Conservation (phyloP, 1,140 invertebrate species). For the Meloidogyne hapla region DNA sequence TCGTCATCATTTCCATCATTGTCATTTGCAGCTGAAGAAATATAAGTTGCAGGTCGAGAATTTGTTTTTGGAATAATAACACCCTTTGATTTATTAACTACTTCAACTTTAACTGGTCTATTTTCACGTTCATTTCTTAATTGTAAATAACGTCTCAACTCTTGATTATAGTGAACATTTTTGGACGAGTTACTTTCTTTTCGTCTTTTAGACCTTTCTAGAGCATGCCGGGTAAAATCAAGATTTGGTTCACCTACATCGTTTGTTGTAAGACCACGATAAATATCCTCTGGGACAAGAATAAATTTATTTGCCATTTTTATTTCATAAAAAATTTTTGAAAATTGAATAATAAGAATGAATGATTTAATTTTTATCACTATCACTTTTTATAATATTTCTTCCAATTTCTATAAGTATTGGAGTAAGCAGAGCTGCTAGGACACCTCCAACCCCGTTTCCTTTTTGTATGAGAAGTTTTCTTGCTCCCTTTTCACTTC, state of each 20-base stretch:
- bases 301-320: conserved; percentile 14
- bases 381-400: conserved; percentile 1
- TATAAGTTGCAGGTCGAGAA: background rate
- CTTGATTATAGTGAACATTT: conserved; percentile 15
- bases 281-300: conserved; percentile 33
- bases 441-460: background rate
- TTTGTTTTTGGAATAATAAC: background rate
- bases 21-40: background rate
- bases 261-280: background rate
- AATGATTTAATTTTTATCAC: background rate
- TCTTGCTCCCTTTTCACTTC: background rate
- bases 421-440: conserved; percentile 12
- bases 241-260: conserved; percentile 4
- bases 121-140: conserved; percentile 11
- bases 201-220: background rate
- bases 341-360: conserved; percentile 12
- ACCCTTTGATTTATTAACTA: background rate
- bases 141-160: background rate
- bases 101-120: conserved; percentile 20
- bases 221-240: background rate
- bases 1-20: background rate
- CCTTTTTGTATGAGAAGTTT: conserved; percentile 2
- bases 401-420: conserved; percentile 1
- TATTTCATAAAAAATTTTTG: background rate
- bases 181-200: background rate